Conservation (phyloP, 2,113 vertebrate species). For the Desmodus rotundus region DNA sequence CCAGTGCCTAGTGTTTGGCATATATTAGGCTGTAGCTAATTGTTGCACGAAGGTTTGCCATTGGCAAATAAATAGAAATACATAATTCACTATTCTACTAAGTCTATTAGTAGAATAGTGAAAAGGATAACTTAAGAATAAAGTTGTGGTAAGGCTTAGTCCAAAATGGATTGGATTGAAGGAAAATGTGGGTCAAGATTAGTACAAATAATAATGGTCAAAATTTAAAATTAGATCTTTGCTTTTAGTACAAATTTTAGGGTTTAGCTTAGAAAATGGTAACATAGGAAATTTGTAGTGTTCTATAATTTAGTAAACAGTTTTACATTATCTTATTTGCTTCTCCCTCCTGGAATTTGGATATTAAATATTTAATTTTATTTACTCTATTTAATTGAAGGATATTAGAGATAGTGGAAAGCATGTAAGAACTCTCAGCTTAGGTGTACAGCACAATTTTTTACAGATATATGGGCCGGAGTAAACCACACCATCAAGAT, state of each 20-base stretch:
- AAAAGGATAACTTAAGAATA: background rate
- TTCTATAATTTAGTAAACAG: constrained; percentile 44
- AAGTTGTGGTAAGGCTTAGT: background rate
- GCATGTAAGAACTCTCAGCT: background rate
- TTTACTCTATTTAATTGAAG: background rate
- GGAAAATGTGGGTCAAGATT: background rate
- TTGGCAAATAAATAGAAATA: background rate
- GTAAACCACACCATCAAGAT: background rate
- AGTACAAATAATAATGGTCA: background rate
- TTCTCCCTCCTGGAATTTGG: background rate
- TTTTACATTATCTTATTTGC: background rate
- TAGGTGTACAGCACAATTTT: background rate
- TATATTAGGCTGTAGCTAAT: background rate
- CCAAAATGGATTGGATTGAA: background rate
- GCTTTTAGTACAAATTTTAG: background rate
- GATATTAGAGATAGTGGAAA: background rate
- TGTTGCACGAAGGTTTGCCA: background rate
- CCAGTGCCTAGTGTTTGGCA: background rate
- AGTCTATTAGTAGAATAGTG: background rate
- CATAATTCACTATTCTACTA: background rate
- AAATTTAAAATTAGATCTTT: background rate
- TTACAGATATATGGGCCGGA: background rate
- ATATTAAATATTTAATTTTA: background rate
- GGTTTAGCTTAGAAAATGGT: background rate
- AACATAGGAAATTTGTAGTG: background rate